Evolutionary conservation across 53 echinoderm and acorn worm genomes (phyloP), one percentile per base, ranked within the genome.

Genomic region (Stichopus horrens): DNA sequence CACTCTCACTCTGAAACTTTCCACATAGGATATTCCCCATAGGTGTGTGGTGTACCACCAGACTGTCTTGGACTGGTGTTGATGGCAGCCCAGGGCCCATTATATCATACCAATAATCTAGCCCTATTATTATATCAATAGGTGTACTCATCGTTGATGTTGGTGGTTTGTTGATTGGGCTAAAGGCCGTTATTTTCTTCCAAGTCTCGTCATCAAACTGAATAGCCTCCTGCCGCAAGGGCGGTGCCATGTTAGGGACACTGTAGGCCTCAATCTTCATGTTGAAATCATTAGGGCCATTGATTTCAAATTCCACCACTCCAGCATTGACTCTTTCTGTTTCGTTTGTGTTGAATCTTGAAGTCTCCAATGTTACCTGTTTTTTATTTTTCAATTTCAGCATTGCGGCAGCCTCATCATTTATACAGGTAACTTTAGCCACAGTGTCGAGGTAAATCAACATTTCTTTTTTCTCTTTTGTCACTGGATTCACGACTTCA

Each of bases 341-440:
- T 9, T 51, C 23, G 16, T 52, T 51, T 9, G 77, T 77, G 77
- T 77, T 77, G 52, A 77, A 77, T 16, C 53, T 77, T 4, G 77
- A 77, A 52, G 77, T 77, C 4, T 77, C 77, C 53, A 77, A 77
- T 77, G 52, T 53, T 53, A 77, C 77, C 77, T 7, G 77, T 51
- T 77, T 77, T 77, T 22, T 14, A 52, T 23, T 23, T 77, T 51
- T 52, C 8, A 77, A 77, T 11, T 37, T 37, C 37, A 0, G 37
- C 37, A 37, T 37, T 37, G 37, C 2, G 37, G 37, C 37, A 37
- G 37, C 37, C 37, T 37, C 37, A 37, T 37, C 37, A 37, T 37
- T 37, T 37, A 37, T 37, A 37, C 37, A 37, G 37, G 37, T 37
- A 37, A 37, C 37, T 37, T 37, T 37, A 37, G 37, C 37, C 37